Percentiles rank a stretch among this genome's conserved stretches.
These are phyloP conservation scores for Caenorhabditis wallacei DNA, from an alignment of 2,888 invertebrate genomes.

Conservation along the genomic window DNA sequence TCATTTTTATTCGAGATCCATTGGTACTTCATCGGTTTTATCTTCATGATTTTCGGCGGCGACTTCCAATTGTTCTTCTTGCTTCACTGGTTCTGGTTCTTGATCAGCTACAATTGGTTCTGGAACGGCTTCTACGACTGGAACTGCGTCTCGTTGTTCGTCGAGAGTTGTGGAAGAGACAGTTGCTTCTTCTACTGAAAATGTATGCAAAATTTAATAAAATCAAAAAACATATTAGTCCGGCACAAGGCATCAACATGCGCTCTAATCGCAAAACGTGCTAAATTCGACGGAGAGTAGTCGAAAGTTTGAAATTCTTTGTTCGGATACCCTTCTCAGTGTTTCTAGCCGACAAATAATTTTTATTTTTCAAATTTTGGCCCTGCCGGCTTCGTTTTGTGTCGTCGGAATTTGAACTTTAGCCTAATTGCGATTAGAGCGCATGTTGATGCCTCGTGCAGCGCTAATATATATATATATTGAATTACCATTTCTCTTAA, in stretches of 20 bases:
- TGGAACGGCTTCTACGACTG: background rate
- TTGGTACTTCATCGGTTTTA: constrained; percentile 52
- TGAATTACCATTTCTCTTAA: constrained; percentile 23
- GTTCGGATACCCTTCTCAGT: no score
- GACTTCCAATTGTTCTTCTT: background rate
- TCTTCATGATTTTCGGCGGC: constrained; percentile 11
- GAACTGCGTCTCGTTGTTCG: constrained; percentile 22
- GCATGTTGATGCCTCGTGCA: no score
- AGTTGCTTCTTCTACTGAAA: constrained; percentile 57
- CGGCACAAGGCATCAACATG: no score
- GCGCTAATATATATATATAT: no score
- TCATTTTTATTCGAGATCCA: constrained; percentile 51
- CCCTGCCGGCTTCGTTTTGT: no score
- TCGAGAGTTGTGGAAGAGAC: constrained; percentile 66
- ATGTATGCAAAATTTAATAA: background rate
- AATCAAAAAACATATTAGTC: background rate
- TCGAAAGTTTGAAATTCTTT: no score
- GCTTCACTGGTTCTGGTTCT: constrained; percentile 1
- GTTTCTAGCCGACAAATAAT: no score
- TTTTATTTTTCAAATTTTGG: no score
- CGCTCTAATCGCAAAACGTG: no score
- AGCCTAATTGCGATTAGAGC: no score
- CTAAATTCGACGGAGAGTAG: no score
- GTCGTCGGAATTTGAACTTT: no score
- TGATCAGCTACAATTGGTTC: background rate